Base-by-base conservation (phyloP, 1,140 invertebrate genomes). In the Neodiprion lecontei region DNA sequence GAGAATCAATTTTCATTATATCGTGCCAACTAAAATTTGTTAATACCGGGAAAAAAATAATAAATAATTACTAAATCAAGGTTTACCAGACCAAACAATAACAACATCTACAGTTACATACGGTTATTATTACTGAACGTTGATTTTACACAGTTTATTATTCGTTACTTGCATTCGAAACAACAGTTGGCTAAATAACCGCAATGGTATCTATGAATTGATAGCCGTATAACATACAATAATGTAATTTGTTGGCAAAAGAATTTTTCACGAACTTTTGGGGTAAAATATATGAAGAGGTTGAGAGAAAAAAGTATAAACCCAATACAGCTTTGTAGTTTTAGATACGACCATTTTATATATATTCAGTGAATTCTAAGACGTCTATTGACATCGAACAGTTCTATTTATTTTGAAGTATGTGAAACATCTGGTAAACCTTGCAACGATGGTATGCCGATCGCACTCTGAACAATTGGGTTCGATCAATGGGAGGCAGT, bases 401-500 rank as follows among this genome's bases (percentile, higher is more conserved):
- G 53, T 14, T 61, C 11, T 12, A 61, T 14, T 17, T 61, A 61
- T 61, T 61, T 5, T 61, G 53, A 61, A 61, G 11, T 61, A 61
- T 61, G 53, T 61, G 53, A 61, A 61, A 61, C 53, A 61, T 61
- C 53, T 61, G 53, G 53, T 61, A 61, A 61, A 61, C 53, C 53
- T 61, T 61, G 53, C 5, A 61, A 61, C n/a, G 53, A 61, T 61
- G 53, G 53, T 61, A 61, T 61, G 53, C 53, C 53, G 53, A 61
- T 61, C 53, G 53, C 53, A 61, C 53, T 61, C 53, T 61, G 53
- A 61, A 61, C 53, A 61, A 61, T 61, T 79, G 67, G 68, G 61
- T 73, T 69, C 80, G 81, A 83, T 87, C 84, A 88, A 87, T 87
- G 84, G 85, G 86, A 87, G 84, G 83, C 86, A 87, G 86, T 87